These are phyloP conservation scores for Auanema freiburgensis DNA, from an alignment of 2,888 invertebrate species.

Conservation along the genomic window DNA sequence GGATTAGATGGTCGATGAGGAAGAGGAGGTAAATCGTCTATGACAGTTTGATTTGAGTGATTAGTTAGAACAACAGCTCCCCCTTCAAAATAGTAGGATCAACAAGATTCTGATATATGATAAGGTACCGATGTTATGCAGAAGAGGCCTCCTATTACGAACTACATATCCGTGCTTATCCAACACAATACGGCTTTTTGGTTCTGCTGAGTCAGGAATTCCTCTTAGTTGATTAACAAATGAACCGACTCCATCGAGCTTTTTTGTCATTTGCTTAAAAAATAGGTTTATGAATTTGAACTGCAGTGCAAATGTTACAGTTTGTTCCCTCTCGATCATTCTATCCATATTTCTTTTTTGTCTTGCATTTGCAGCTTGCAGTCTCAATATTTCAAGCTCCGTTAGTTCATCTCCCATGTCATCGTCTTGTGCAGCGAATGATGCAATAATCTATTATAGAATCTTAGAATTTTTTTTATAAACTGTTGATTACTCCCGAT, in stretches of 20 bases:
- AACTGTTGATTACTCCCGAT: too few species aligned
- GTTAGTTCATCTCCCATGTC: too few species aligned
- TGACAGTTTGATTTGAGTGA: conserved; percentile 8
- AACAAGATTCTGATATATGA: conserved; percentile 5
- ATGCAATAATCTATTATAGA: too few species aligned
- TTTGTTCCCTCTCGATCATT: too few species aligned
- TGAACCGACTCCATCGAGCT: conserved; percentile 16
- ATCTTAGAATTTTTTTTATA: too few species aligned
- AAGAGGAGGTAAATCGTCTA: conserved; percentile 27
- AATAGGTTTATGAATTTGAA: too few species aligned
- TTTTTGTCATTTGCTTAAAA: background rate
- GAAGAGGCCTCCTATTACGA: conserved; percentile 11
- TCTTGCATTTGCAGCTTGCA: too few species aligned
- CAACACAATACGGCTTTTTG: conserved; percentile 15
- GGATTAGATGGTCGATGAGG: conserved; percentile 53
- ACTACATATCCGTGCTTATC: conserved; percentile 12
- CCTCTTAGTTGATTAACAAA: conserved; percentile 19
- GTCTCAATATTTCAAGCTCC: too few species aligned
- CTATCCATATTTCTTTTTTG: too few species aligned
- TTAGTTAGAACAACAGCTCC: conserved; percentile 9
- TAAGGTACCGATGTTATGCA: conserved; percentile 13
- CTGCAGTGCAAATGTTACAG: too few species aligned
- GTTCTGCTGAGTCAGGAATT: background rate
- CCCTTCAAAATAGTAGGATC: background rate
- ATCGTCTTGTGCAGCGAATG: too few species aligned